These are phyloP conservation scores for Paradisaea rubra DNA, from an alignment of 2,113 vertebrate genomes.

Conservation along the genomic window DNA sequence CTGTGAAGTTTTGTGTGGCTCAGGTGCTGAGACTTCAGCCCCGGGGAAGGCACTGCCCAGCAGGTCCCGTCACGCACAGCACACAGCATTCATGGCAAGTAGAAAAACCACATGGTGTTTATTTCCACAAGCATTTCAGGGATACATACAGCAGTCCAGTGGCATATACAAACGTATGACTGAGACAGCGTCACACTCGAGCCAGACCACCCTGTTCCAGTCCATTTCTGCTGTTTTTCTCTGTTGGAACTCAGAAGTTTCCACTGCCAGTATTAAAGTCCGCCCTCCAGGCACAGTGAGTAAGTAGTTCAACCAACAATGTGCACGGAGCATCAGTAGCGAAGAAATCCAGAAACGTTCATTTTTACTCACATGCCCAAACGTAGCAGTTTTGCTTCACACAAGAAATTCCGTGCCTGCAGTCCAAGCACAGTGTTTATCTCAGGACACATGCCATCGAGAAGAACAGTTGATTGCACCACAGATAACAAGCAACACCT, in stretches of 20 bases:
- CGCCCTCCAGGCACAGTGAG: conserved; percentile 14
- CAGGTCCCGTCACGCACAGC: conserved; percentile 15
- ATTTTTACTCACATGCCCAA: background rate
- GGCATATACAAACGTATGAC: background rate
- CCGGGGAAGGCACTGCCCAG: conserved; percentile 40
- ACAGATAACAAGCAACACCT: conserved; percentile 57
- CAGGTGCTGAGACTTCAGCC: background rate
- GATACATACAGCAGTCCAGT: conserved; percentile 40
- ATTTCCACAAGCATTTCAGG: conserved; percentile 20
- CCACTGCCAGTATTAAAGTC: conserved; percentile 18
- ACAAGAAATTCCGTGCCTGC: conserved; percentile 20
- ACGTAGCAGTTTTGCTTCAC: conserved; percentile 25
- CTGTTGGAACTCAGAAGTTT: background rate
- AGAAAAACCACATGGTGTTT: background rate
- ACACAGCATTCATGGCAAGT: conserved; percentile 19
- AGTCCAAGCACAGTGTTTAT: conserved; percentile 31
- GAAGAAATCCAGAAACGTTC: conserved; percentile 53
- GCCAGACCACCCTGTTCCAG: conserved; percentile 49
- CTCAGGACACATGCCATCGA: conserved; percentile 15
- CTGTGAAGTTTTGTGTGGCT: background rate
- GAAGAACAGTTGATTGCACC: conserved; percentile 57
- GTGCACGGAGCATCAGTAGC: conserved; percentile 62
- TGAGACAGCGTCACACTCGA: background rate
- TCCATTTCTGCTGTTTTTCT: conserved; percentile 22
- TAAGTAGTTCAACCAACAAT: conserved; percentile 34